phyloP scores from a whole-genome alignment of 2,888 invertebrate species.

The Caenorhabditis sp. region DNA sequence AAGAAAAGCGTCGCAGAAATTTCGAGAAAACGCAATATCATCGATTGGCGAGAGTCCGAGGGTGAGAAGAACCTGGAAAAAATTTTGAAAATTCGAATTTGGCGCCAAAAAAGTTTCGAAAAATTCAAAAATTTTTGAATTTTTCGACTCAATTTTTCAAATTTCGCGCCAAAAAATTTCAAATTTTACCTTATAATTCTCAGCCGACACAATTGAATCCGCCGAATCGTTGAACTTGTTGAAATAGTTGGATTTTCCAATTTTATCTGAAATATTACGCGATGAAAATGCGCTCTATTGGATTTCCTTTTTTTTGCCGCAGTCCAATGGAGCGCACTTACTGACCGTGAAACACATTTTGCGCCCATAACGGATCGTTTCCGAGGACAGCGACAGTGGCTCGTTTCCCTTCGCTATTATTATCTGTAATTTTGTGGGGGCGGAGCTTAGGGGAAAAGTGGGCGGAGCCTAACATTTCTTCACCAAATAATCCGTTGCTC shows the following conservation, averaged over 20 bases:
- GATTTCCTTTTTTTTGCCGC: neutral
- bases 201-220: neutral
- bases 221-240: constrained; percentile 2
- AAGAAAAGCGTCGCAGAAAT: constrained; percentile 44
- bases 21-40: constrained; percentile 48
- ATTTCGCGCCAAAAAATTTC: neutral
- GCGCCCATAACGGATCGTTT: constrained; percentile 53
- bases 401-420: constrained; percentile 4
- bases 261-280: constrained; percentile 40
- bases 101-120: neutral
- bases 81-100: neutral
- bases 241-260: constrained; percentile 47
- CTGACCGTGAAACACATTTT: constrained; percentile 39
- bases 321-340: neutral
- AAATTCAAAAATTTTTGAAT: no score
- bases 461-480: constrained; percentile 28
- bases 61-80: constrained; percentile 40
- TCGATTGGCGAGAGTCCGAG: constrained; percentile 13
- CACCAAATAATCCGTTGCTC: constrained; percentile 52
- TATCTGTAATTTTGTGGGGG: neutral
- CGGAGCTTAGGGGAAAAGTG: neutral
- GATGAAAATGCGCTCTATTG: no score
- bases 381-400: constrained; percentile 41
- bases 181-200: constrained; percentile 42
- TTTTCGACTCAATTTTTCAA: no score